Conservation (phyloP, 2,888 invertebrate species). For the Sipha maydis region DNA sequence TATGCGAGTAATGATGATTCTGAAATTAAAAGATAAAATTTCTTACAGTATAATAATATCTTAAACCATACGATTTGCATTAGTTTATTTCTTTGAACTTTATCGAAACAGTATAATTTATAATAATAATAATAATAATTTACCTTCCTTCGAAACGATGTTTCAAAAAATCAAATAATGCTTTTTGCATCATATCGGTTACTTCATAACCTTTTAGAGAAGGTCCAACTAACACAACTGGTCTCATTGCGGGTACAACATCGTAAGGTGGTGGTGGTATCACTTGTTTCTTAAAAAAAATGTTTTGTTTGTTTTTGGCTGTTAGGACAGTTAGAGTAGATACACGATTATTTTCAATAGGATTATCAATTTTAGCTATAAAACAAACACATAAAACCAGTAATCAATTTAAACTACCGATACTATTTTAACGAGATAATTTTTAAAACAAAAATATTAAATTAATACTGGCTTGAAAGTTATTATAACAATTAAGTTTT, state of each 20-base stretch:
- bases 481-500: too few relatives aligned
- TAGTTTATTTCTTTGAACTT: neutral
- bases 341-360: conserved; percentile 79
- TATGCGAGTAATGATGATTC: conserved; percentile 99
- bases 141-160: conserved; percentile 97
- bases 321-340: conserved; percentile 85
- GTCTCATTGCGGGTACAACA: conserved; percentile 99
- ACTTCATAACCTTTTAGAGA: conserved; percentile 99
- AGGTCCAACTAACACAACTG: conserved; percentile 98
- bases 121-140: conserved; percentile 55
- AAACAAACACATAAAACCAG: neutral
- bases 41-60: neutral
- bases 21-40: conserved; percentile 67
- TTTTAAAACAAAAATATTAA: neutral
- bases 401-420: neutral
- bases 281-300: conserved; percentile 99
- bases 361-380: conserved; percentile 72
- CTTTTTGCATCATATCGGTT: conserved; percentile 99
- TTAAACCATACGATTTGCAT: neutral
- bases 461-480: neutral
- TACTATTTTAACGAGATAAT: too few relatives aligned
- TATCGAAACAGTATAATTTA: neutral
- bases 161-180: conserved; percentile 98
- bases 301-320: conserved; percentile 95
- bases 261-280: conserved; percentile 93